These are phyloP conservation scores for Leptobrachium leishanense DNA, from an alignment of 2,113 vertebrate species.

Conservation along the genomic window DNA sequence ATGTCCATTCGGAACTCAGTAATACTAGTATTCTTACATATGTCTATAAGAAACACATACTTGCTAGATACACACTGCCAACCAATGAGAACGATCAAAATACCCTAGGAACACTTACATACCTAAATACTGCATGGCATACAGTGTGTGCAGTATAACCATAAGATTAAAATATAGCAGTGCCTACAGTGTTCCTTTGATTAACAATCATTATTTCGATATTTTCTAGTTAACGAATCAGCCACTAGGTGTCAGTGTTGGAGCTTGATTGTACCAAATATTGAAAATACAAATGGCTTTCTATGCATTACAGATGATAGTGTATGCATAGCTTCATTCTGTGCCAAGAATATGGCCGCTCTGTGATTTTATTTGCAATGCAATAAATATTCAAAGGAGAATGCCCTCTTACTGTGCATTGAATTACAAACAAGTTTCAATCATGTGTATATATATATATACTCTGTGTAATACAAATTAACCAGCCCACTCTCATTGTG, in stretches of 20 bases:
- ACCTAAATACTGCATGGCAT: no score
- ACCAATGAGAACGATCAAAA: no score
- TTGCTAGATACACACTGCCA: no score
- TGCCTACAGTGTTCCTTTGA: no score
- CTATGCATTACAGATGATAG: conserved; percentile 27
- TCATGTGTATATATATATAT: conserved; percentile 27
- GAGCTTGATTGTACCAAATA: neutral
- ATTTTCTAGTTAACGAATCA: no score
- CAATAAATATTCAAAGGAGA: conserved; percentile 42
- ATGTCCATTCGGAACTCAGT: no score
- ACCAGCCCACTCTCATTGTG: conserved; percentile 4
- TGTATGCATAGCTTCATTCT: conserved; percentile 17
- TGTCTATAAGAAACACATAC: no score
- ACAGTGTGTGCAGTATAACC: no score
- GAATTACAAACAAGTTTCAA: conserved; percentile 31
- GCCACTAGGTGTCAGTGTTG: conserved; percentile 41
- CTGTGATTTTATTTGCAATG: conserved; percentile 27
- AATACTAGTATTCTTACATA: no score
- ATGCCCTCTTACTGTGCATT: conserved; percentile 32
- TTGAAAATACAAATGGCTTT: neutral
- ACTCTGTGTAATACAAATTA: conserved; percentile 30
- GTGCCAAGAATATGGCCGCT: conserved; percentile 40
- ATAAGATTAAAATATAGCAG: no score
- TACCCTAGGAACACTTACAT: no score
- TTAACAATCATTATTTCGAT: no score